Evolutionary conservation across 2,888 invertebrate genomes (phyloP).

Genomic region (Phengaris arion): DNA sequence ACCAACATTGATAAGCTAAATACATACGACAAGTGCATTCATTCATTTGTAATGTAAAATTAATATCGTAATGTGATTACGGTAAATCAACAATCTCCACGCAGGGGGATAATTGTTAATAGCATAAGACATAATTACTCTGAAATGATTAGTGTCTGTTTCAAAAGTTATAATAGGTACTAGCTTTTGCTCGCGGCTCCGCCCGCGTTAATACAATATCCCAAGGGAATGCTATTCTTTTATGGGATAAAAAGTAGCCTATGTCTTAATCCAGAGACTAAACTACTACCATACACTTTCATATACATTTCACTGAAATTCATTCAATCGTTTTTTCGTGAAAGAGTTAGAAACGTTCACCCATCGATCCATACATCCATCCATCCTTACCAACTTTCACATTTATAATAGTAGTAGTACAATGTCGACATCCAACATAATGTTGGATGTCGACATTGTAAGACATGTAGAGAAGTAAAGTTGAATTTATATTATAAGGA

Average conservation of each 20-base stretch:
- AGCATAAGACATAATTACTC: not conserved
- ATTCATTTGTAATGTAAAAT: constrained; percentile 50
- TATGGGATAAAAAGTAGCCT: too few relatives aligned
- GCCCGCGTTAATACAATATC: too few relatives aligned
- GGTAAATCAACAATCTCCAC: constrained; percentile 4
- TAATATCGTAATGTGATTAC: constrained; percentile 6
- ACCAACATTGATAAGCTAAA: constrained; percentile 45
- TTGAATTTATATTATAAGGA: not conserved
- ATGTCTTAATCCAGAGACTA: too few relatives aligned
- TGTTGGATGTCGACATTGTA: not conserved
- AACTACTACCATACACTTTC: too few relatives aligned
- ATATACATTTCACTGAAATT: too few relatives aligned
- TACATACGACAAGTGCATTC: constrained; percentile 61
- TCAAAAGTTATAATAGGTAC: not conserved
- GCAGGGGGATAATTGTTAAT: constrained; percentile 7
- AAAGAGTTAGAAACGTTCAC: too few relatives aligned
- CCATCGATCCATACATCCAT: too few relatives aligned
- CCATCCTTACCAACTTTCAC: too few relatives aligned
- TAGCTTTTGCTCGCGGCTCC: too few relatives aligned
- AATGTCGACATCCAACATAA: too few relatives aligned
- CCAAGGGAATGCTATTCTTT: too few relatives aligned
- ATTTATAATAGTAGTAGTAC: not conserved
- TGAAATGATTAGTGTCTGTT: not conserved
- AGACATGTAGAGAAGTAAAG: not conserved
- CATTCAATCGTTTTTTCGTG: too few relatives aligned